Base-by-base conservation (phyloP, 2,113 vertebrate genomes). In the Aldabrachelys gigantea region DNA sequence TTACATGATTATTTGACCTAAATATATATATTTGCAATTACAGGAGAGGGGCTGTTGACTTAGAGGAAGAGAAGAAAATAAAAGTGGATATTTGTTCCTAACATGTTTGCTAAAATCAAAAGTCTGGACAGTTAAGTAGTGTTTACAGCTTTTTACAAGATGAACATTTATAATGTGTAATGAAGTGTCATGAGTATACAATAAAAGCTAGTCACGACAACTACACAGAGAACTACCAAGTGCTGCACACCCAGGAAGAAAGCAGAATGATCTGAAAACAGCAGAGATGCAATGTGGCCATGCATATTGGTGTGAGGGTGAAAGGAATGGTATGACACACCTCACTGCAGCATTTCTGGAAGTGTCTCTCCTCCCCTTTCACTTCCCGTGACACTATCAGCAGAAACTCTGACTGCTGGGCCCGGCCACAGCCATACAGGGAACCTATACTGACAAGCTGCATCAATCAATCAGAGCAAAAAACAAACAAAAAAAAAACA, bases 361-460 rank as follows among this genome's bases (percentile, higher is more conserved):
- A 98, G 98, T 98, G 98, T 98, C 98, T 98, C 98, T 99, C 98
- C 98, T 99, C 99, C 98, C 98, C 98, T 98, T 98, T 99, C 98
- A 99, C 99, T 97, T 99, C 99, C 97, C 99, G 98, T 98, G 99
- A 99, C 98, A 99, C 99, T 99, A 99, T 99, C 98, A 99, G 99
- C 98, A 99, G 99, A 99, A 98, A 99, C 98, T 99, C 99, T 98
- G 99, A 98, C 98, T 99, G 99, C 98, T 99, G 98, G 98, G 98
- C 98, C 97, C 98, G 98, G 98, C 99, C 99, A 98, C 98, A 99
- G 96, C 96, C 97, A 96, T 97, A 98, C 94, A 97, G 96, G 97
- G 97, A 97, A 98, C 99, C 98, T 99, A 99, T 98, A 99, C 99
- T 99, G 99, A 99, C 98, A 98, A 99, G 98, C 99, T 99, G 99